Conservation (phyloP, 2,797 vertebrate genomes). For the Phylloscopus collybita region DNA sequence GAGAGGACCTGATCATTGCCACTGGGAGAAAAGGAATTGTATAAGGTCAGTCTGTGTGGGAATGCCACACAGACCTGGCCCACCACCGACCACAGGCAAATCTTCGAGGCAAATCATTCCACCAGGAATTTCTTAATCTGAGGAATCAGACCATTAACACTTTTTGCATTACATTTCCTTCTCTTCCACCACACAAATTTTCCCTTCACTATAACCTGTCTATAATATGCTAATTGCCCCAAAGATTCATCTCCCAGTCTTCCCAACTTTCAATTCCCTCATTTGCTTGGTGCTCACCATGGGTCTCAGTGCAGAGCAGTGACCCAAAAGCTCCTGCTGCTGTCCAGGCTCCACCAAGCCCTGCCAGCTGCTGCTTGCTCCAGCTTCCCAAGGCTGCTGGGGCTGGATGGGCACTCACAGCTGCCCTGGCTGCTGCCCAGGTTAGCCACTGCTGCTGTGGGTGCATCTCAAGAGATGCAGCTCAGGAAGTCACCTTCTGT, state of each 20-base stretch:
- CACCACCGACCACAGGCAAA: neutral
- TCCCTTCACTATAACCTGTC: neutral
- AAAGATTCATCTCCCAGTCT: neutral
- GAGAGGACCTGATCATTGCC: neutral
- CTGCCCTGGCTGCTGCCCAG: neutral
- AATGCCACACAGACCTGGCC: neutral
- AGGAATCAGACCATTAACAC: neutral
- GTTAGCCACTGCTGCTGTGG: neutral
- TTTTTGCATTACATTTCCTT: neutral
- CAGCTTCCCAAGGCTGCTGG: neutral
- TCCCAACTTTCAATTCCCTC: neutral
- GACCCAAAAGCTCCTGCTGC: neutral
- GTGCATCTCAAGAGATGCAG: neutral
- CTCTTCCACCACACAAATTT: neutral
- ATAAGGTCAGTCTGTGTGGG: fast-evolving
- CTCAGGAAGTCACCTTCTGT: neutral
- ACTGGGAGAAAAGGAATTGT: neutral
- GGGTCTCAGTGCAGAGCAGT: neutral
- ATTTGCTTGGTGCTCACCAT: fast-evolving
- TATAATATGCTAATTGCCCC: neutral
- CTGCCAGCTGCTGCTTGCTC: neutral
- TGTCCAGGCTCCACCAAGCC: neutral
- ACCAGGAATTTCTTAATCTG: too few species aligned
- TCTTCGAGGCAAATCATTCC: neutral
- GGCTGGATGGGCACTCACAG: neutral